Base-by-base conservation (phyloP, 2,888 invertebrate genomes). In the Congeria kusceri region DNA sequence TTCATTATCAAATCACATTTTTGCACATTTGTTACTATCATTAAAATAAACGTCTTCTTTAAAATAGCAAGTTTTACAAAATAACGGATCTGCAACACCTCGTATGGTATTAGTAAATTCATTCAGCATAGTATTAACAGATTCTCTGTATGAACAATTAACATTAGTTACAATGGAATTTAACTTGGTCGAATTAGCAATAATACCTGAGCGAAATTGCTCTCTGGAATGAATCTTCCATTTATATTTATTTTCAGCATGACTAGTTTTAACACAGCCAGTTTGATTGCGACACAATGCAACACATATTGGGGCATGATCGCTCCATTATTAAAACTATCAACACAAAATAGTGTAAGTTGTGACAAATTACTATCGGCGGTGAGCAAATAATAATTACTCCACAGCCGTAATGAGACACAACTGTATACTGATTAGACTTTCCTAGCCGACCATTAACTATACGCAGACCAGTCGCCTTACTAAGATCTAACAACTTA, bases 401-500 rank as follows among this genome's bases (percentile, higher is more conserved):
- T 25, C 28, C 28, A 3, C 23, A 15, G 44, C 61, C 69, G 11
- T 69, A 7, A 3, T n/a, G 13, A 20, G 15, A 59, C 4, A 29
- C 4, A 49, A 23, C 59, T 20, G 61, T 69, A 25, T 57, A 61
- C 11, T 4, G 7, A 9, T 53, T 32, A 5, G 23, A 29, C 20
- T 47, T 39, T 5, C 27, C 46, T 5, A 62, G 25, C 11, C 70
- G 27, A 49, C 62, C 62, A 23, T 61, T 61, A 29, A 49, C 61
- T 20, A 70, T 32, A 29, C 70, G 27, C 11, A 70, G 20, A 28
- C 27, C 7, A 3, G 70, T 62, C 1, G 62, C 29, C 23, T 70
- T 70, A 27, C 70, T 62, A 39, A 62, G 13, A 28, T 70, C 70
- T 27, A 70, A 18, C 18, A 62, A 32, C 29, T 62, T 70, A 3